Percentiles rank a stretch among this genome's conserved stretches.
phyloP scores from a whole-genome alignment of 2,797 vertebrate species.

The Taeniopygia guttata region DNA sequence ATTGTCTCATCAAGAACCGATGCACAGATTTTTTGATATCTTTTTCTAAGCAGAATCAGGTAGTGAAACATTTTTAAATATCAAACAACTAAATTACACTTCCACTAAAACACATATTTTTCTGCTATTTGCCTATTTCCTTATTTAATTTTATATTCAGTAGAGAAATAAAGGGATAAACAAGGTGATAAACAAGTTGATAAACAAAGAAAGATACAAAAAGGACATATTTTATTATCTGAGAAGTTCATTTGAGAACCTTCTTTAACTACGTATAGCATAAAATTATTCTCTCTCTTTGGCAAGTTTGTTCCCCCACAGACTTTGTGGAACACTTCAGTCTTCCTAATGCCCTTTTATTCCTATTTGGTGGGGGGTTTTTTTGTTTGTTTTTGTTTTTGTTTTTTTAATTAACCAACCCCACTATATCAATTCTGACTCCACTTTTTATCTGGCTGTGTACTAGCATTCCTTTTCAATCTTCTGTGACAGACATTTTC shows the following conservation, averaged over 20 bases:
- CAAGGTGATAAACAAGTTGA: not conserved
- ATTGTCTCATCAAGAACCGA: not conserved
- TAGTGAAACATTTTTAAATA: not conserved
- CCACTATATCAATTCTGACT: accelerated
- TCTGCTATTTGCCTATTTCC: not conserved
- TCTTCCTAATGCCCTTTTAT: not conserved
- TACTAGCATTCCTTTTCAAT: not conserved
- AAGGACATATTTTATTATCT: not conserved
- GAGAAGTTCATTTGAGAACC: not conserved
- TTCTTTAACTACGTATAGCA: not conserved
- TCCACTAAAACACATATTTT: not conserved
- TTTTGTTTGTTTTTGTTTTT: accelerated
- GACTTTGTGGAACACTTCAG: not conserved
- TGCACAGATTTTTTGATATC: not conserved
- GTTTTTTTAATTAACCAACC: not conserved
- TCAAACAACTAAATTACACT: not conserved
- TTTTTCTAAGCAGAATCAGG: not conserved
- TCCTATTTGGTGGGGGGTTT: not conserved
- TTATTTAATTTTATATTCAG: not conserved
- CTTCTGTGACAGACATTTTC: not conserved
- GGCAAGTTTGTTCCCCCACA: not conserved
- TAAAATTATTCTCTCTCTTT: not conserved
- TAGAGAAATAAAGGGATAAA: not conserved
- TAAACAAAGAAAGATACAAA: not conserved
- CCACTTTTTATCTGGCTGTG: not conserved